Evolutionary conservation across 1,140 invertebrate species (phyloP).

Genomic region (Babylonia areolata): DNA sequence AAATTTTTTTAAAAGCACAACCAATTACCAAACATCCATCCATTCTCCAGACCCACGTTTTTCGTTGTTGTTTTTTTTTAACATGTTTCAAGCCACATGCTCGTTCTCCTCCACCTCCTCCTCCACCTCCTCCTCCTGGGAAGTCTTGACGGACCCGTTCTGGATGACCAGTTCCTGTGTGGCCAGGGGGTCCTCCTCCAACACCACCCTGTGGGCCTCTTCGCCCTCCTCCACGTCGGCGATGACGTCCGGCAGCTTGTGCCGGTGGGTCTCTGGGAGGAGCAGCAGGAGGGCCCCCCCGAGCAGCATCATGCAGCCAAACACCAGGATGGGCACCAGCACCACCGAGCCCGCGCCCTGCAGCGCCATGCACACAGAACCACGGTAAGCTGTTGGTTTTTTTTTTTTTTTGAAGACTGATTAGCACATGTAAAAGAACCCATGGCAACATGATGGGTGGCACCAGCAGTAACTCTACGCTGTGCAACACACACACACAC

Average conservation of each 20-base stretch:
- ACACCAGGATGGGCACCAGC: conserved; percentile 53
- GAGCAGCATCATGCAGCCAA: conserved; percentile 52
- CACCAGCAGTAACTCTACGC: too few species aligned
- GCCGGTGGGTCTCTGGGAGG: conserved; percentile 58
- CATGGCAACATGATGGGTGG: too few species aligned
- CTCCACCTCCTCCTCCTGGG: not conserved
- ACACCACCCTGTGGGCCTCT: not conserved
- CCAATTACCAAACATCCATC: too few species aligned
- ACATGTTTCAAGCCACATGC: too few species aligned
- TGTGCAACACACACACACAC: too few species aligned
- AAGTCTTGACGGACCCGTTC: not conserved
- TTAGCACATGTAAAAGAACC: too few species aligned
- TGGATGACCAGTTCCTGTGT: not conserved
- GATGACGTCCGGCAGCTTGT: conserved; percentile 58
- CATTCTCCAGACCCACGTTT: too few species aligned
- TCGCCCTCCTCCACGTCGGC: conserved; percentile 50
- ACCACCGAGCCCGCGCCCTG: conserved; percentile 15
- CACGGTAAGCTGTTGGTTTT: too few species aligned
- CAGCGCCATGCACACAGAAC: too few species aligned
- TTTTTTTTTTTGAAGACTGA: too few species aligned
- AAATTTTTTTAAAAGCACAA: too few species aligned
- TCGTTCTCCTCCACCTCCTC: conserved; percentile 1
- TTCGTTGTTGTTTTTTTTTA: too few species aligned
- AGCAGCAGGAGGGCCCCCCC: conserved; percentile 48
- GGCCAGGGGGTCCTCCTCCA: not conserved